Evolutionary conservation across 2,888 invertebrate genomes (phyloP), one percentile per base, ranked within the genome.

Genomic region (Leptinotarsa rubiginosa): DNA sequence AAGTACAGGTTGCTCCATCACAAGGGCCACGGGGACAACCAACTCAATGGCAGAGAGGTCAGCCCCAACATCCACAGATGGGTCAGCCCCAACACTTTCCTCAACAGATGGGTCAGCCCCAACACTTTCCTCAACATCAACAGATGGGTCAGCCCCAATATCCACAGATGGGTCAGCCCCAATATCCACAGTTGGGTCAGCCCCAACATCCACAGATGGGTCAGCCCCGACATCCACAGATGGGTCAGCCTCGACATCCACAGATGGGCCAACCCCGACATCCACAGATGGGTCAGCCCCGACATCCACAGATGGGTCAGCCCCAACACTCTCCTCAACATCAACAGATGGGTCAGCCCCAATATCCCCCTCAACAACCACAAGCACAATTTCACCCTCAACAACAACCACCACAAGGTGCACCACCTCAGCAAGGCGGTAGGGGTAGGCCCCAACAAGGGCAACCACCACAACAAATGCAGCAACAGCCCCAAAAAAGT

Each of bases 341-440:
- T 41, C 41, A 10, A 10, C 41, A 41, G 41, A 10, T 41, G 41
- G 41, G 41, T 41, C 41, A 56, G 18, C 56, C 12, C 22, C 22
- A 56, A 20, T 22, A 22, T 20, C 75, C 54, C 52, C 74, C 72
- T 41, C 77, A 75, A 62, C 76, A 79, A 62, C 72, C 64, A 54
- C 77, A 74, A 73, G 72, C 47, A 70, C 73, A 66, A 62, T 78
- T 69, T 47, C 77, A 3, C n/a, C 50, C 50, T 16, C 74, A 49
- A 25, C 75, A 69, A 49, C 78, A 74, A 41, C 74, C 74, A 62
- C 72, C 65, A 54, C 75, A 74, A 69, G 70, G 25, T 20, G 76
- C 73, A 65, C 74, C 68, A 67, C 76, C 70, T 41, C 76, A 62
- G 54, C 77, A 78, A 71, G 66, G 69, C 64, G 49, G 54, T 69